Conservation (phyloP, 2,888 invertebrate species). For the Syrista parreyssii region DNA sequence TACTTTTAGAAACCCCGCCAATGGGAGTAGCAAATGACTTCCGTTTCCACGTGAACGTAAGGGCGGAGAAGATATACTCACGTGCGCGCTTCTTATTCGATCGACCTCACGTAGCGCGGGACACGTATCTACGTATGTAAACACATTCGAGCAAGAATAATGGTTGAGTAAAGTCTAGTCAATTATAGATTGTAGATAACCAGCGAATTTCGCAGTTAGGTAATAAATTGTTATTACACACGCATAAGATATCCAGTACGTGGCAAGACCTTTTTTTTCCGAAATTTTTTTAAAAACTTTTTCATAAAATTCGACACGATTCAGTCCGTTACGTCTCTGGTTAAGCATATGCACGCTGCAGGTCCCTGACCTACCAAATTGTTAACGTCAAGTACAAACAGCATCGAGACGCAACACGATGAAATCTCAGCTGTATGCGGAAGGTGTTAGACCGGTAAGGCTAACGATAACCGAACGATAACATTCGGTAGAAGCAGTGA, state of each 20-base stretch:
- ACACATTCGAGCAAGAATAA: too few species aligned
- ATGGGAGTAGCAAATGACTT: conserved; percentile 37
- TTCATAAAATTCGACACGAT: background rate
- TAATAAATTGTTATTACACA: too few species aligned
- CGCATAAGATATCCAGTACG: too few species aligned
- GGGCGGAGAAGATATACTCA: background rate
- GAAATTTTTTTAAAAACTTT: background rate
- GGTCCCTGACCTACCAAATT: background rate
- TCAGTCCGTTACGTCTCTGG: background rate
- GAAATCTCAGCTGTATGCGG: background rate
- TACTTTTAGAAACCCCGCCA: conserved; percentile 41
- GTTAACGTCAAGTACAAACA: background rate
- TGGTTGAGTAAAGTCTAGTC: too few species aligned
- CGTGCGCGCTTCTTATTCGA: background rate
- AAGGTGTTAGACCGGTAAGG: background rate
- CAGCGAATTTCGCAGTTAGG: too few species aligned
- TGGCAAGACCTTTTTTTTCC: too few species aligned
- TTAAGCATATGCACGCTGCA: background rate
- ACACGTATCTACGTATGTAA: background rate
- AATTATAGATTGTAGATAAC: too few species aligned
- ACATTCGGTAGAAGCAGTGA: background rate
- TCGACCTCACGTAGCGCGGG: background rate
- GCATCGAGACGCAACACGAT: background rate
- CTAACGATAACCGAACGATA: background rate
- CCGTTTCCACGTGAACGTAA: conserved; percentile 31